Conservation (phyloP, 2,888 invertebrate genomes). For the Bimastos eiseni region DNA sequence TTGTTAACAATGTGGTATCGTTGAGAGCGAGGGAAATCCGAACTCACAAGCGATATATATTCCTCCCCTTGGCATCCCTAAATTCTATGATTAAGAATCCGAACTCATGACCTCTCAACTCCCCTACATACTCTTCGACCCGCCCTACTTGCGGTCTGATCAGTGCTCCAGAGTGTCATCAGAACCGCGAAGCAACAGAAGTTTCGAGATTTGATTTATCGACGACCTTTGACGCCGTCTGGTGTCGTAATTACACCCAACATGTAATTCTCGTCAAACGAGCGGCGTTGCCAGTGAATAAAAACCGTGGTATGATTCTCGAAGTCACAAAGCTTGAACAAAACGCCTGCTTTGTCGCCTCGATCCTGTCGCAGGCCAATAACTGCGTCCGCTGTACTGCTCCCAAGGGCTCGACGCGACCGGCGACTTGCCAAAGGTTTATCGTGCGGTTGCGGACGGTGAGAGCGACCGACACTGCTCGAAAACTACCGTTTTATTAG, state of each 20-base stretch:
- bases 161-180: neutral
- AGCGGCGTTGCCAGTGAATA: neutral
- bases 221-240: neutral
- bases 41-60: neutral
- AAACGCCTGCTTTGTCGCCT: neutral
- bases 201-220: neutral
- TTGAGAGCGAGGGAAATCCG: too few species aligned
- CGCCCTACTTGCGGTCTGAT: neutral
- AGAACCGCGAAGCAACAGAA: neutral
- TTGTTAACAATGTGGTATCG: too few species aligned
- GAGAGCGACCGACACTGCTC: neutral
- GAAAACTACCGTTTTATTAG: slow-evolving; percentile 6
- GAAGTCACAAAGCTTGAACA: neutral
- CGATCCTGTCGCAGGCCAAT: neutral
- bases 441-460: neutral
- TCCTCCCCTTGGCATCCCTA: neutral
- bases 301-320: neutral
- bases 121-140: neutral
- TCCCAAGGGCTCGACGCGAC: neutral
- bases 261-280: neutral
- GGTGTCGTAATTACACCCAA: neutral
- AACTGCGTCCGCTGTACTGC: neutral
- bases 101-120: neutral
- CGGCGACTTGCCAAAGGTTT: neutral
- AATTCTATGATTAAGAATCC: neutral